A percentile compares a stretch with the other conserved stretches of the same genome.
Evolutionary conservation across 2,888 invertebrate species (phyloP).

Genomic region (Troides oblongomaculatus): DNA sequence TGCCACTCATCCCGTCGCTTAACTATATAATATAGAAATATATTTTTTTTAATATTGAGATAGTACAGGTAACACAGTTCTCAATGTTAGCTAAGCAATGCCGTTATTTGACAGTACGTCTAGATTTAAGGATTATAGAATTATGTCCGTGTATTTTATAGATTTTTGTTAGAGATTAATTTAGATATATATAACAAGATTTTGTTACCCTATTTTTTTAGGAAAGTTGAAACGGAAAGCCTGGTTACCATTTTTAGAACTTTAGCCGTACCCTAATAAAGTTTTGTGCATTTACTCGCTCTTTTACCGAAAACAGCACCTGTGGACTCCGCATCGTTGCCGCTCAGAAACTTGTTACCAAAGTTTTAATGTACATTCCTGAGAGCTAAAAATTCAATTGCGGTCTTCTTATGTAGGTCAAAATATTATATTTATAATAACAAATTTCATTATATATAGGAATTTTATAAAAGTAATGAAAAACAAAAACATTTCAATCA

Average conservation of each 20-base stretch:
- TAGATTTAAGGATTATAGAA: no score
- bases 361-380: conserved; percentile 22
- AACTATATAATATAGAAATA: no score
- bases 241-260: neutral
- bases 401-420: neutral
- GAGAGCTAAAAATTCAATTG: conserved; percentile 17
- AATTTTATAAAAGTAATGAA: no score
- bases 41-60: no score
- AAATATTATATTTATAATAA: neutral
- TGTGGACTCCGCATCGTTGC: conserved; percentile 19
- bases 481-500: no score
- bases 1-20: no score
- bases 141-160: no score
- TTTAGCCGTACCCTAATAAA: conserved; percentile 7
- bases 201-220: neutral
- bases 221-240: neutral
- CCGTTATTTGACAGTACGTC: no score
- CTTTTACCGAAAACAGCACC: conserved; percentile 15
- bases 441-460: neutral
- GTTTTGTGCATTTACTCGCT: conserved; percentile 8
- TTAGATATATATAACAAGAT: no score
- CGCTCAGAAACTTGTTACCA: conserved; percentile 14
- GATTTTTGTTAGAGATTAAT: no score
- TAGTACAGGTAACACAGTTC: no score
- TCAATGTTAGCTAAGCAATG: no score